Percentiles rank a stretch among this genome's conserved stretches.
These are phyloP conservation scores for Cyanoderma ruficeps DNA, from an alignment of 2,113 vertebrate genomes.

Conservation along the genomic window DNA sequence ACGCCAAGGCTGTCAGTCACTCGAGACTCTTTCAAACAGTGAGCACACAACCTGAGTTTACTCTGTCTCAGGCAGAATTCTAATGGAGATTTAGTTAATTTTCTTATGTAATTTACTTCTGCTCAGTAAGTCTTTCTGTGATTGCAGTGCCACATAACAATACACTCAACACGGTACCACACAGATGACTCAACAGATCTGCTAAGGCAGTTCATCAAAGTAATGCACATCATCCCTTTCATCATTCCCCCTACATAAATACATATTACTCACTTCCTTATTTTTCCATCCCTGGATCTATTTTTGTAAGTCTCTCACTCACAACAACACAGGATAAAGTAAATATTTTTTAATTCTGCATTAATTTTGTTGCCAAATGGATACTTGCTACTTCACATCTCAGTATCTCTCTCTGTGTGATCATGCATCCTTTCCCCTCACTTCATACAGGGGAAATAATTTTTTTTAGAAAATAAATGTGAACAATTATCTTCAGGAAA, in stretches of 20 bases:
- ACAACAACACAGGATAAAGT: neutral
- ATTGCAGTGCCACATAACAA: neutral
- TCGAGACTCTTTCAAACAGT: neutral
- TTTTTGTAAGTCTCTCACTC: neutral
- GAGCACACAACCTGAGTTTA: neutral
- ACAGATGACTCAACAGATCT: slow-evolving; percentile 9
- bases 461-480: neutral
- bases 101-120: neutral
- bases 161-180: neutral
- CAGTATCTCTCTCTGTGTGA: neutral
- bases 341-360: neutral
- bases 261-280: neutral
- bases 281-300: neutral
- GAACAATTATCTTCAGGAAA: neutral
- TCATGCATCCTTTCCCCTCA: neutral
- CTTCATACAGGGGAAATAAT: neutral
- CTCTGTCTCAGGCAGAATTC: neutral
- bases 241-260: neutral
- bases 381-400: neutral
- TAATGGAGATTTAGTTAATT: neutral
- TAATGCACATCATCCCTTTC: neutral
- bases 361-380: neutral
- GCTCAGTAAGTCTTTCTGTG: neutral
- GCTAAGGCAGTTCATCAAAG: neutral
- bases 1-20: neutral